phyloP scores from a whole-genome alignment of 1,140 invertebrate genomes.

The Ericerus pela region DNA sequence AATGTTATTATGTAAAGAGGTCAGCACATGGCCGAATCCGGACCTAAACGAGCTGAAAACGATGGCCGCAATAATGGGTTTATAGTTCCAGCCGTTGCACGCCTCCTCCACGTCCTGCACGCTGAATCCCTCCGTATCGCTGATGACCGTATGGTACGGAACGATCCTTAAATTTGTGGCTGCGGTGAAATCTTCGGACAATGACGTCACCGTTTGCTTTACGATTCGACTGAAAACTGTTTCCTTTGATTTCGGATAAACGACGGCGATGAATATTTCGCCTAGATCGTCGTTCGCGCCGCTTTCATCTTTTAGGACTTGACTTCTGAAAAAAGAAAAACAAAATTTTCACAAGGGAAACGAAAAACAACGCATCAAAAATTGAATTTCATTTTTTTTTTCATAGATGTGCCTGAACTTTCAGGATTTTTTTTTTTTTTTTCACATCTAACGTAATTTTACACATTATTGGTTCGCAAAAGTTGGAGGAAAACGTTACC shows the following conservation, averaged over 20 bases:
- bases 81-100: conserved; percentile 5
- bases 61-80: conserved; percentile 15
- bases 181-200: conserved; percentile 12
- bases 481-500: no score
- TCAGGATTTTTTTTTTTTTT: no score
- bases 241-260: conserved; percentile 13
- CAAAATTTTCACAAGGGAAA: no score
- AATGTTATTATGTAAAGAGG: conserved; percentile 13
- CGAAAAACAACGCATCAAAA: no score
- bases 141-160: not conserved
- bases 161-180: not conserved
- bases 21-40: conserved; percentile 13
- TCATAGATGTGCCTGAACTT: no score
- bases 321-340: no score
- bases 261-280: conserved; percentile 13
- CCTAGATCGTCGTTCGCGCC: not conserved
- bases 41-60: conserved; percentile 14
- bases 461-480: no score
- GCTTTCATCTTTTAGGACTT: no score
- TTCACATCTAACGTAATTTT: no score
- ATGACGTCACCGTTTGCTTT: conserved; percentile 12
- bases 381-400: no score
- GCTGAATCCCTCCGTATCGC: not conserved
- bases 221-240: conserved; percentile 12
- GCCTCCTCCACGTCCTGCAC: not conserved